Base-by-base conservation (phyloP, 1,140 invertebrate species). In the Drosophila kepulauana region DNA sequence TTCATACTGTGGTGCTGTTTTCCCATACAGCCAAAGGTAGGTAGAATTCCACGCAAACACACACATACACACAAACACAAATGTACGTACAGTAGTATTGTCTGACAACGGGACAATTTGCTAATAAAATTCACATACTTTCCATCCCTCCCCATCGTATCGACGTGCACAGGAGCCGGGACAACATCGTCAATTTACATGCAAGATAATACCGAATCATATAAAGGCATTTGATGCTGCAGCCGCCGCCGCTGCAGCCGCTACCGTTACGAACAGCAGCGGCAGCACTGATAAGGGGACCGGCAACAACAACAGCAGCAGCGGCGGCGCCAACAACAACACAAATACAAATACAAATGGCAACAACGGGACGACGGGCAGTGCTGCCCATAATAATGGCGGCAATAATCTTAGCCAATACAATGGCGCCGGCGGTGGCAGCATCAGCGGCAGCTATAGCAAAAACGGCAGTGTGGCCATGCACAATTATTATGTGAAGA, bases 1-100 rank as follows among this genome's bases (percentile, higher is more conserved):
- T 95, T 95, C 81, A 93, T 95, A 30, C 81, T 95, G 8, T 95
- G 94, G 94, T 95, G 94, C 81, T 95, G 94, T 81, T 95, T 95
- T 82, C 94, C 94, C 35, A 94, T 95, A 54, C 93, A 94, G 46
- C 94, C 94, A n/a, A 95, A 94, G 92, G 94, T 92, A 65, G 25
- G 57, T 66, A 48, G 6, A 72, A 15, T 25, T 13, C 8, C 15
- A 59, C 63, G 63, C 52, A 61, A 28, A 59, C 56, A 57, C 41
- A 25, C 11, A 46, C 35, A 48, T 20, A 30, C 35, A 41, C 49
- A 56, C 51, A 45, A 41, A 65, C 41, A 65, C 38, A 65, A 52
- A 65, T 56, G 63, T 65, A 65, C 25, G 63, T 65, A 54, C 5
- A 10, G 6, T 20, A 1, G 20, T 48, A 41, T 28, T 49, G 43